A percentile compares a stretch with the other conserved stretches of the same genome.
These are phyloP conservation scores for Coracopsis vasa DNA, from an alignment of 2,113 vertebrate genomes.

Conservation along the genomic window DNA sequence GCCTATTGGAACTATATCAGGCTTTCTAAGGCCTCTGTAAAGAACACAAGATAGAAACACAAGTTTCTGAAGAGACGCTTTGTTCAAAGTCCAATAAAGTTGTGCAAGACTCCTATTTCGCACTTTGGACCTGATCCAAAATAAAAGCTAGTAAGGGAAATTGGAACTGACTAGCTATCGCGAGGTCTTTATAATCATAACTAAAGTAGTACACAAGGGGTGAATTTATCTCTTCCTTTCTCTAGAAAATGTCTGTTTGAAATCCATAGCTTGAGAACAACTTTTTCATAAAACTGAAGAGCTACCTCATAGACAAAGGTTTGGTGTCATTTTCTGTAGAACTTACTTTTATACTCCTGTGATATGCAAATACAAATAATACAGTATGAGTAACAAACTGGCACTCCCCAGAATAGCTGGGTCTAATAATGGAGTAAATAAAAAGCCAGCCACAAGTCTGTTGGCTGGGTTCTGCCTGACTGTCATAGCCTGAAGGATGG, in stretches of 20 bases:
- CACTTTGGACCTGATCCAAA: neutral
- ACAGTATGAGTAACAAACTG: neutral
- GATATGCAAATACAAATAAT: neutral
- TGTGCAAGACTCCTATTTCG: neutral
- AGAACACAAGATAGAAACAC: neutral
- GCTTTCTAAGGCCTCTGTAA: neutral
- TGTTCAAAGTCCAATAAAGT: neutral
- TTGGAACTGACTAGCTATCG: neutral
- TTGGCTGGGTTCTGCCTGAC: neutral
- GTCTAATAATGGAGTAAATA: neutral
- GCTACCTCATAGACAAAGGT: neutral
- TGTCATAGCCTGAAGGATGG: neutral
- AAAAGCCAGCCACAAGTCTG: neutral
- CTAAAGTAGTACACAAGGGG: neutral
- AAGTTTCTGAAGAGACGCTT: neutral
- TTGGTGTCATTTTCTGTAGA: neutral
- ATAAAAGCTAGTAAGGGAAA: neutral
- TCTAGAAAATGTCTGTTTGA: neutral
- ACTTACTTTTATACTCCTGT: neutral
- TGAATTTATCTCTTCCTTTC: neutral
- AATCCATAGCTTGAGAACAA: neutral
- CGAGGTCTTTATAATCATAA: neutral
- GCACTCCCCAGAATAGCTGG: fast-evolving
- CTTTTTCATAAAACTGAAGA: neutral
- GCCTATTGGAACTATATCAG: neutral